phyloP scores from a whole-genome alignment of 2,113 vertebrate species.

The Syngnathus floridae region DNA sequence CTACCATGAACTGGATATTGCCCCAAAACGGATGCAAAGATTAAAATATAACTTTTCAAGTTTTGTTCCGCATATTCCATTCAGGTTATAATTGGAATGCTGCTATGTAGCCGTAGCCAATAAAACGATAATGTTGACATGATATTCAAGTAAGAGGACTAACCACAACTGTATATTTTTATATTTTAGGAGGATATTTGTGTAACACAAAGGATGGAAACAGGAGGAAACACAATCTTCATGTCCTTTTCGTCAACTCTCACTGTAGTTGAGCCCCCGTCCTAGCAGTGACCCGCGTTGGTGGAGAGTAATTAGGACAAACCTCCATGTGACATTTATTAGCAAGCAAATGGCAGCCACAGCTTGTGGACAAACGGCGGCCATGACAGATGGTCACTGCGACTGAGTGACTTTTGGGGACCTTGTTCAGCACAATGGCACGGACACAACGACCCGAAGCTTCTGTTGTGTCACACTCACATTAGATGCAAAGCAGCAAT shows the following conservation, averaged over 20 bases:
- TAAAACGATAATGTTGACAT: background rate
- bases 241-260: background rate
- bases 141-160: background rate
- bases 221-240: background rate
- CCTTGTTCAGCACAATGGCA: slow-evolving; percentile 46
- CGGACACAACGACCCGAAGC: slow-evolving; percentile 36
- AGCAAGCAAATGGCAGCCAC: slow-evolving; percentile 54
- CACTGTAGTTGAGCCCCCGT: slow-evolving; percentile 17
- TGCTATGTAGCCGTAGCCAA: background rate
- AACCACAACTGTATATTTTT: background rate
- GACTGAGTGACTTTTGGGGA: slow-evolving; percentile 42
- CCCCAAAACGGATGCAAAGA: too few species aligned
- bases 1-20: too few species aligned
- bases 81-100: background rate
- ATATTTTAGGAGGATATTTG: background rate
- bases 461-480: slow-evolving; percentile 27
- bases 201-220: background rate
- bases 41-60: background rate
- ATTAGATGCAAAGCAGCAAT: slow-evolving; percentile 16
- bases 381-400: slow-evolving; percentile 59
- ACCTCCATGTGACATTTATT: slow-evolving; percentile 41
- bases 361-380: slow-evolving; percentile 60
- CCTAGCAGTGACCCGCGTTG: slow-evolving; percentile 27
- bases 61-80: background rate
- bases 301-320: slow-evolving; percentile 44